phyloP scores from a whole-genome alignment of 2,888 invertebrate genomes.

The Loripinus fragilis region DNA sequence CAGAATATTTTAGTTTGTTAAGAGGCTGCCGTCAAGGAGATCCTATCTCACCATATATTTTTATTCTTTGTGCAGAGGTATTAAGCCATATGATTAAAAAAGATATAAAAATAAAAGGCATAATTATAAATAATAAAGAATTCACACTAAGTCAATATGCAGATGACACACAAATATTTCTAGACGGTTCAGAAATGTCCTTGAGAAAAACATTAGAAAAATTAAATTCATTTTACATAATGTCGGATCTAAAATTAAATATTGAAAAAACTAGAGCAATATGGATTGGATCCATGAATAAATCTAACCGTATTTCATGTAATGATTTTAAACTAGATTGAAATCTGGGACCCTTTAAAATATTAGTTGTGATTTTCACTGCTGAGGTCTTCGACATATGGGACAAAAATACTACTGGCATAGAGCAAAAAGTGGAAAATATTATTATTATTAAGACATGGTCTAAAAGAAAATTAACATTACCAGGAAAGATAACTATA shows the following conservation, averaged over 20 bases:
- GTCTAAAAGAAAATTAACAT: neutral
- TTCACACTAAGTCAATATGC: neutral
- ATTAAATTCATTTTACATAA: neutral
- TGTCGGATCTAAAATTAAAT: neutral
- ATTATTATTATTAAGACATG: neutral
- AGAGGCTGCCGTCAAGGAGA: neutral
- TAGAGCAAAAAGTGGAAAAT: neutral
- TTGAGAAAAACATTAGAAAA: neutral
- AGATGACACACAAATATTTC: neutral
- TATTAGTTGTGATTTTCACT: neutral
- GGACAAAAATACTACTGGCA: neutral
- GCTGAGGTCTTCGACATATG: neutral
- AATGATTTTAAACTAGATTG: neutral
- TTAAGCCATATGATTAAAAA: neutral
- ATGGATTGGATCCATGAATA: neutral
- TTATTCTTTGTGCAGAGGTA: neutral
- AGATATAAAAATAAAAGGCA: neutral
- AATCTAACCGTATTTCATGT: neutral
- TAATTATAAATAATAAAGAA: neutral
- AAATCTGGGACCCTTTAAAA: neutral
- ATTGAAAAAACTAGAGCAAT: neutral
- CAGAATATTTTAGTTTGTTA: neutral
- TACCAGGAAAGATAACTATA: neutral
- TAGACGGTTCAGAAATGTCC: neutral
- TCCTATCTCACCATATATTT: neutral